phyloP scores from a whole-genome alignment of 2,888 invertebrate species.

The Drosophila borealis region DNA sequence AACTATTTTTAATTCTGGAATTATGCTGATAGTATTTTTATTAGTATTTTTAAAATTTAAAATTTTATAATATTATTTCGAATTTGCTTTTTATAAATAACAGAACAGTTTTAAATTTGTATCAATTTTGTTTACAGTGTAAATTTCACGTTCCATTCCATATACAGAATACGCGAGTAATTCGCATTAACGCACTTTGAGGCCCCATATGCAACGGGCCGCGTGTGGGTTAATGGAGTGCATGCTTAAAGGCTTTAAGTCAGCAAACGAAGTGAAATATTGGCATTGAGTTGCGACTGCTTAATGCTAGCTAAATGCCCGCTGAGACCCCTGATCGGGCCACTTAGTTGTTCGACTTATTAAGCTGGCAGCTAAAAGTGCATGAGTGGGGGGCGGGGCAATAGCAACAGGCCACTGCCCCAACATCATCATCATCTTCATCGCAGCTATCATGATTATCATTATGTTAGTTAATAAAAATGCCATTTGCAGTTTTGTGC shows the following conservation, averaged over 20 bases:
- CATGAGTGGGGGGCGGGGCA: slow-evolving; percentile 5
- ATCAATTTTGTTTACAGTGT: too few species aligned
- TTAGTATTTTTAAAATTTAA: not conserved
- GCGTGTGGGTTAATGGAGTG: too few species aligned
- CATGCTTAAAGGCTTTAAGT: slow-evolving; percentile 9
- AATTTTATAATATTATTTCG: too few species aligned
- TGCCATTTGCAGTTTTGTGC: slow-evolving; percentile 45
- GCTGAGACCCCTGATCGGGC: slow-evolving; percentile 18
- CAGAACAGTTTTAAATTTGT: too few species aligned
- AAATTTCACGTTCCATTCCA: not conserved
- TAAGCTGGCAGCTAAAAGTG: slow-evolving; percentile 32
- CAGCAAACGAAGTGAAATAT: slow-evolving; percentile 17
- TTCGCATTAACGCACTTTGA: not conserved
- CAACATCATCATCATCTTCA: slow-evolving; percentile 17
- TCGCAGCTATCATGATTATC: slow-evolving; percentile 15
- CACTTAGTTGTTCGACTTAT: slow-evolving; percentile 21
- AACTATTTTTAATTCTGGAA: too few species aligned
- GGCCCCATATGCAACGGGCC: too few species aligned
- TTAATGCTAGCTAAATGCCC: slow-evolving; percentile 25
- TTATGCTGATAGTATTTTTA: not conserved
- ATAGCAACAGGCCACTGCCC: slow-evolving; percentile 23
- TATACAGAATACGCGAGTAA: not conserved
- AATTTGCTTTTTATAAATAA: too few species aligned
- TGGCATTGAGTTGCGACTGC: slow-evolving; percentile 19
- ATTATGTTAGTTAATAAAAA: slow-evolving; percentile 51